Evolutionary conservation across 2,113 vertebrate species (phyloP).

Genomic region (Mormyrus lacerda): DNA sequence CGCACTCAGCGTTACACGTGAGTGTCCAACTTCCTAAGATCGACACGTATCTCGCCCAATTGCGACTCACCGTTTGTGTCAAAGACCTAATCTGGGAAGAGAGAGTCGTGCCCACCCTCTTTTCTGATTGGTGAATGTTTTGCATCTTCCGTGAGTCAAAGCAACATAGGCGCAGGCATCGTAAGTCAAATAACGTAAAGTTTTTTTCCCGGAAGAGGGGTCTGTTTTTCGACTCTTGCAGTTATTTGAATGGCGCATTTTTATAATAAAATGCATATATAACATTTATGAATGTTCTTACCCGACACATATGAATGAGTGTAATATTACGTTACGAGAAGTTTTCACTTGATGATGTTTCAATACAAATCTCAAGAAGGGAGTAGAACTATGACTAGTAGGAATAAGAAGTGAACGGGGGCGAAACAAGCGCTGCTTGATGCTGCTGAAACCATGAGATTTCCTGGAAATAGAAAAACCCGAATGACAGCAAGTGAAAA

Average conservation of each 20-base stretch:
- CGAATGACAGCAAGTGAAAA: background rate
- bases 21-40: background rate
- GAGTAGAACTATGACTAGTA: background rate
- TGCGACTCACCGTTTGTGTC: background rate
- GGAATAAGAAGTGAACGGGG: background rate
- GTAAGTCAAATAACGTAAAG: background rate
- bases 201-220: background rate
- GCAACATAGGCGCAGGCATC: background rate
- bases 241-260: background rate
- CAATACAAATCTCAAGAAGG: background rate
- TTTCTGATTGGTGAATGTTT: background rate
- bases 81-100: background rate
- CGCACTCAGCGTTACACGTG: background rate
- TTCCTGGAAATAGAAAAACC: slow-evolving; percentile 9
- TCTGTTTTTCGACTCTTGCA: background rate
- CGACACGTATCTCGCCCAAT: background rate
- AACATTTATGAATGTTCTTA: background rate
- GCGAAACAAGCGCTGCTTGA: background rate
- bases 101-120: background rate
- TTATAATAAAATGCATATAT: background rate
- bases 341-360: background rate
- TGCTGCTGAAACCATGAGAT: background rate
- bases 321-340: background rate
- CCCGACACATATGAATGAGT: background rate
- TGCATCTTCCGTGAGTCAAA: background rate